Evolutionary conservation across 2,797 vertebrate species (phyloP).

Genomic region (Bradypodion pumilum): DNA sequence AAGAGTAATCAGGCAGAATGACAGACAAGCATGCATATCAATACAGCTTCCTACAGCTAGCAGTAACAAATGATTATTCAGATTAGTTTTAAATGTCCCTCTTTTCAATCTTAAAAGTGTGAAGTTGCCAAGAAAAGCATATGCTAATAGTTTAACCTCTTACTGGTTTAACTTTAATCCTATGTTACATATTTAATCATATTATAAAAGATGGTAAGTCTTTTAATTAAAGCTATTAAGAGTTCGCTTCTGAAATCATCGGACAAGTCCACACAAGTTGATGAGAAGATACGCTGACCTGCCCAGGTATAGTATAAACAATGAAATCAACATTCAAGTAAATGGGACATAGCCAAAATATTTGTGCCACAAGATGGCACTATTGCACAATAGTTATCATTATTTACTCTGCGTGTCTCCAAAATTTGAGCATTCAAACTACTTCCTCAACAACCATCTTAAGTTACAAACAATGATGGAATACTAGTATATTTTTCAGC

Average conservation of each 20-base stretch:
- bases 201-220: background rate
- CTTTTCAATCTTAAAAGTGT: too few relatives aligned
- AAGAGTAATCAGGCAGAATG: too few relatives aligned
- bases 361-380: slow-evolving; percentile 26
- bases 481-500: background rate
- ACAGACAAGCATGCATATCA: too few relatives aligned
- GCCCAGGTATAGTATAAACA: background rate
- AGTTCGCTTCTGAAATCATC: background rate
- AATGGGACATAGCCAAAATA: background rate
- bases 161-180: too few relatives aligned
- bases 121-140: too few relatives aligned
- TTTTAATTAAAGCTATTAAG: background rate
- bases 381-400: background rate
- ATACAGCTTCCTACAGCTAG: too few relatives aligned
- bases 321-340: background rate
- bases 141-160: too few relatives aligned
- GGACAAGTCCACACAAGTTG: background rate
- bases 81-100: too few relatives aligned
- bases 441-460: background rate
- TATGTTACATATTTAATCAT: background rate
- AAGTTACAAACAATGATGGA: background rate
- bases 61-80: too few relatives aligned
- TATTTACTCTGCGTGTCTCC: too few relatives aligned
- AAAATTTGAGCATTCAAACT: background rate
- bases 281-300: rapidly evolving